These are phyloP conservation scores for Rhinogobio ventralis DNA, from an alignment of 2,797 vertebrate species.

Conservation along the genomic window DNA sequence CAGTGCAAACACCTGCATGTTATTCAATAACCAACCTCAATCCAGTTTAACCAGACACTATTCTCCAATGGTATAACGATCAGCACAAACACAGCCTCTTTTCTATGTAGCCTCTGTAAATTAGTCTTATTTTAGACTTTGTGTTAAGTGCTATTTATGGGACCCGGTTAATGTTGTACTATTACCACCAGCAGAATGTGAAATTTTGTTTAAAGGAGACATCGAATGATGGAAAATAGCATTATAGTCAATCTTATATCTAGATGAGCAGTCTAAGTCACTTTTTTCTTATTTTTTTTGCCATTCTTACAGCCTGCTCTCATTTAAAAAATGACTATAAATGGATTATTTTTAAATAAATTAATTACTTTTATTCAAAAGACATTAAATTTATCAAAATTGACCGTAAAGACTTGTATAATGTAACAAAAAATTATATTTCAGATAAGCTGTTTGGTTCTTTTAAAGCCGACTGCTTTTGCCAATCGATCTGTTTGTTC, in stretches of 20 bases:
- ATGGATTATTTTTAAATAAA: no score
- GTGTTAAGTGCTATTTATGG: background rate
- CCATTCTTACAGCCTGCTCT: no score
- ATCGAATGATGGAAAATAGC: background rate
- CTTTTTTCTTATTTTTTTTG: no score
- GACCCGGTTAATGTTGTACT: background rate
- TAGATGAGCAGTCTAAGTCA: no score
- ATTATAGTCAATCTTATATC: background rate
- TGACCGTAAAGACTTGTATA: background rate
- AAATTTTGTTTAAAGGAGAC: background rate
- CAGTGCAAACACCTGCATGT: background rate
- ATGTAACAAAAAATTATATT: background rate
- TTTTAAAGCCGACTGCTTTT: no score
- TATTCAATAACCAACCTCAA: background rate
- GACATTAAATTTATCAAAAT: background rate
- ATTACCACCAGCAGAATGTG: background rate
- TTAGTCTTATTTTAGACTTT: background rate
- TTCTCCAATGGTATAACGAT: background rate
- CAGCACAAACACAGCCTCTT: background rate
- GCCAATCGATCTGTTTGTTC: no score
- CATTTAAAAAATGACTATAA: no score
- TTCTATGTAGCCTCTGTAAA: no score
- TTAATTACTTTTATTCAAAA: background rate
- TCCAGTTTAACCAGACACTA: background rate
- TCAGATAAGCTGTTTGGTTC: background rate